These are phyloP conservation scores for Pseudomugil gertrudae DNA, from an alignment of 2,797 vertebrate species.

Conservation along the genomic window DNA sequence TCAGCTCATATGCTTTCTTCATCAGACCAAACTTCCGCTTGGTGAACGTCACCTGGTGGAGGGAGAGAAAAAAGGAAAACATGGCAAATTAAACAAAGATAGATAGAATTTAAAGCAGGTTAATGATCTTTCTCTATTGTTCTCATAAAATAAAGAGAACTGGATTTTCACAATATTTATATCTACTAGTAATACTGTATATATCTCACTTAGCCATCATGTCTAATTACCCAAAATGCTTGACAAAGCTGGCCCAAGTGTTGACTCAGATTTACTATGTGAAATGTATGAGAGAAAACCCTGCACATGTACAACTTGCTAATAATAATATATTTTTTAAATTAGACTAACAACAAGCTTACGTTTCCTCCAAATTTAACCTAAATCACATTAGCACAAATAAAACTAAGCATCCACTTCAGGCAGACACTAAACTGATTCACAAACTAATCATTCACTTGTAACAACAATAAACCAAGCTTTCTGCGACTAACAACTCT, in stretches of 20 bases:
- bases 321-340: neutral
- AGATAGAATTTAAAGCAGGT: neutral
- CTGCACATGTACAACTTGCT: neutral
- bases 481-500: neutral
- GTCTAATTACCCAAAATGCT: no score
- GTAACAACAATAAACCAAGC: neutral
- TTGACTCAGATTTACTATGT: no score
- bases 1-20: conserved; percentile 97
- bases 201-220: no score
- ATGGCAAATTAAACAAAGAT: neutral
- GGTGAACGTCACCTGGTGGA: conserved; percentile 91
- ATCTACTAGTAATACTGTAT: no score
- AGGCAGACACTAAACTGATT: conserved; percentile 3
- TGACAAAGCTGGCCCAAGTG: no score
- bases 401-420: conserved; percentile 9
- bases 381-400: neutral
- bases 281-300: neutral
- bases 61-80: fast-evolving
- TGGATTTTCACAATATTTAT: no score
- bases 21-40: conserved; percentile 96
- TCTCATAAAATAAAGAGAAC: no score
- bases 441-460: neutral
- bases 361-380: neutral
- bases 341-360: neutral
- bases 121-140: neutral